phyloP scores from a whole-genome alignment of 2,888 invertebrate genomes.

The Brenthis daphne region DNA sequence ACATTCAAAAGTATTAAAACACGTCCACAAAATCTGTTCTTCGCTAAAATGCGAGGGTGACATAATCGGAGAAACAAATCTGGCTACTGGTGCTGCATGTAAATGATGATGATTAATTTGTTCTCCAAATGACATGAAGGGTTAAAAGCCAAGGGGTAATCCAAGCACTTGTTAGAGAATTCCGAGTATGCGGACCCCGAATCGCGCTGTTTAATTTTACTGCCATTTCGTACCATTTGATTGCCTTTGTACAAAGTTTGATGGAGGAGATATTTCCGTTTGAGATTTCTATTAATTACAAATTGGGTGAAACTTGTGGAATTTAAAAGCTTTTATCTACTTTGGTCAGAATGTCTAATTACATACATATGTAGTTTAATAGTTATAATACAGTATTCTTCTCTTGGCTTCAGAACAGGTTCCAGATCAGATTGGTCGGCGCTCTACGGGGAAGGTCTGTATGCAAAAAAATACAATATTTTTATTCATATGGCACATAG shows the following conservation, averaged over 20 bases:
- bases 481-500: too few relatives aligned
- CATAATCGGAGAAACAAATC: conserved; percentile 82
- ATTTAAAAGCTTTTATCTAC: conserved; percentile 51
- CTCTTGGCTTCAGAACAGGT: too few relatives aligned
- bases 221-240: conserved; percentile 69
- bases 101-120: conserved; percentile 83
- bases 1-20: conserved; percentile 67
- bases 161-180: conserved; percentile 71
- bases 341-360: neutral
- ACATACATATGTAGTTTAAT: neutral
- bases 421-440: too few relatives aligned
- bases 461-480: too few relatives aligned
- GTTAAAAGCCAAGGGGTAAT: conserved; percentile 76
- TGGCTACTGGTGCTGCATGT: conserved; percentile 79
- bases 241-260: conserved; percentile 78
- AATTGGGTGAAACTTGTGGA: conserved; percentile 40
- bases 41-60: conserved; percentile 74
- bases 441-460: too few relatives aligned
- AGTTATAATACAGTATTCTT: too few relatives aligned
- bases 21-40: conserved; percentile 69
- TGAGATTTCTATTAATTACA: conserved; percentile 74
- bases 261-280: conserved; percentile 80
- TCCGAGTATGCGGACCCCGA: conserved; percentile 59
- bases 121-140: conserved; percentile 81
- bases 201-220: conserved; percentile 68